phyloP scores from a whole-genome alignment of 2,797 vertebrate genomes.

The Pipistrellus kuhlii region DNA sequence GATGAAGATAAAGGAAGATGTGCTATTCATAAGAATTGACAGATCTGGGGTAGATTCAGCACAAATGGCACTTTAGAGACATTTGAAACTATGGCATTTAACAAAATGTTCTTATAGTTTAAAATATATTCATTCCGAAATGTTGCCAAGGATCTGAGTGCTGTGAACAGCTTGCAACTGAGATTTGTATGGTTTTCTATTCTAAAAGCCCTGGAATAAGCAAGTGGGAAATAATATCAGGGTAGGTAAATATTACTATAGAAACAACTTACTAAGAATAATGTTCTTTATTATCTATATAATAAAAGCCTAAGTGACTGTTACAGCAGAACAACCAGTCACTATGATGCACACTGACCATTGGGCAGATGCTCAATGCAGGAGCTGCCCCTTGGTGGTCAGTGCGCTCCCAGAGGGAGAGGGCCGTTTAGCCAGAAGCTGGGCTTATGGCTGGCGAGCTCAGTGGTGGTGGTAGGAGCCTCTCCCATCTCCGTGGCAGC shows the following conservation, averaged over 20 bases:
- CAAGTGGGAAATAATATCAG: slow-evolving; percentile 84
- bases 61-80: slow-evolving; percentile 51
- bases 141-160: slow-evolving; percentile 74
- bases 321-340: no score
- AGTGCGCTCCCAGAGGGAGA: no score
- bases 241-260: slow-evolving; percentile 85
- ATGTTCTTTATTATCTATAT: no score
- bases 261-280: slow-evolving; percentile 79
- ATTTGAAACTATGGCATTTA: slow-evolving; percentile 70
- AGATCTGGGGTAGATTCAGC: slow-evolving; percentile 62
- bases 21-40: slow-evolving; percentile 51
- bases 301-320: no score
- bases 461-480: no score
- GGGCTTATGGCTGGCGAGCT: no score
- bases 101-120: slow-evolving; percentile 64
- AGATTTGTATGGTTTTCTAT: slow-evolving; percentile 83
- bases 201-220: slow-evolving; percentile 82
- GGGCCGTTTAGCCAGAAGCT: no score
- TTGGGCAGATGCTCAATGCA: no score
- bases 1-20: slow-evolving; percentile 38
- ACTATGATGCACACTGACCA: no score
- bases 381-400: no score
- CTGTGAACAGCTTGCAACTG: slow-evolving; percentile 74
- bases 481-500: no score
- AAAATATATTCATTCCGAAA: slow-evolving; percentile 73